These are phyloP conservation scores for Ellobium chinense DNA, from an alignment of 2,888 invertebrate species.

Conservation along the genomic window DNA sequence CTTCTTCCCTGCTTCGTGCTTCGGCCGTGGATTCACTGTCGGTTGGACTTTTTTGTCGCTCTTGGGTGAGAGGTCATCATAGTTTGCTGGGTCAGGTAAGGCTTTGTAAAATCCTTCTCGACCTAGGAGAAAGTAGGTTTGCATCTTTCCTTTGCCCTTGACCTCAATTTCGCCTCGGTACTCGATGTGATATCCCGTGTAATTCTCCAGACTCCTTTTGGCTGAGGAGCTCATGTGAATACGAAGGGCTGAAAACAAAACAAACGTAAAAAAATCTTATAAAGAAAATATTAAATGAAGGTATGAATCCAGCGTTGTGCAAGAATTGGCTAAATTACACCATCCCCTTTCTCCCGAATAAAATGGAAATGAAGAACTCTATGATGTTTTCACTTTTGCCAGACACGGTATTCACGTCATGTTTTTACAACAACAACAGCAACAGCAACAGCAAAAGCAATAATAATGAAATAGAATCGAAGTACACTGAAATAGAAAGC, in stretches of 20 bases:
- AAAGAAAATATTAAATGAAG: not conserved
- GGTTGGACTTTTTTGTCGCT: not conserved
- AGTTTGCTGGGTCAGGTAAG: constrained; percentile 57
- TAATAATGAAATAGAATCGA: no score
- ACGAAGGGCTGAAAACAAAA: constrained; percentile 65
- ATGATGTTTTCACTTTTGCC: no score
- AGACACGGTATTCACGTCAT: no score
- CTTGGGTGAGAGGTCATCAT: constrained; percentile 32
- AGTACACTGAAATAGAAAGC: no score
- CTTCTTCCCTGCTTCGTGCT: constrained; percentile 36
- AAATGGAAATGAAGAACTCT: no score
- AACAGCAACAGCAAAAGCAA: no score
- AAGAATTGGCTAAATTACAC: no score
- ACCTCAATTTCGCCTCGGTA: constrained; percentile 85
- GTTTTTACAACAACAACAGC: no score
- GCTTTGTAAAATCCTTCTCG: constrained; percentile 64
- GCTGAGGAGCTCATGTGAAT: constrained; percentile 66
- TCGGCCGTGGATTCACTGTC: not conserved
- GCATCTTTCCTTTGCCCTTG: constrained; percentile 95
- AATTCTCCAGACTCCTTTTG: constrained; percentile 56
- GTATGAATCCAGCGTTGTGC: no score
- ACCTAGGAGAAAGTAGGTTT: constrained; percentile 88
- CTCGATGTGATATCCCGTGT: constrained; percentile 61
- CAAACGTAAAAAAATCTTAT: no score
- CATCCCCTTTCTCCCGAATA: no score